Base-by-base conservation (phyloP, 2,888 invertebrate genomes). In the Stictocephala bisonia region DNA sequence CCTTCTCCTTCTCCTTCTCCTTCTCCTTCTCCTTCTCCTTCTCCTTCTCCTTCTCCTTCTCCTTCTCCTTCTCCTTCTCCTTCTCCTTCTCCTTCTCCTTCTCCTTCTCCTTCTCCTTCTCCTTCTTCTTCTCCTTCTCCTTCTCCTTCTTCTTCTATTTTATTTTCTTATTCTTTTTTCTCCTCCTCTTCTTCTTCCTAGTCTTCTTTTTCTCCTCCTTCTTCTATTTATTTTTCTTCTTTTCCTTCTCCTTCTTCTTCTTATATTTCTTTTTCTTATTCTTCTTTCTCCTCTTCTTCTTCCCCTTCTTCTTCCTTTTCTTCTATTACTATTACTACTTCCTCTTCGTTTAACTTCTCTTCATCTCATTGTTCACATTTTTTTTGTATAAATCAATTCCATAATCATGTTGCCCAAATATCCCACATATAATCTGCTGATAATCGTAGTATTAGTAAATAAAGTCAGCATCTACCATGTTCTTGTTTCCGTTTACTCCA, bases 71-170 rank as follows among this genome's bases (percentile, higher is more conserved):
- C 22, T 50, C 22, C 11, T 11, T 4, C 22, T 7, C 15, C 4
- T 20, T 3, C 4, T 18, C 22, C 22, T 50, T 50, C 3, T 18
- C 22, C 4, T 20, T 20, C 11, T 50, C 22, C 22, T 20, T 7
- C 3, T 15, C 3, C 22, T 50, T 50, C 3, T 50, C 22, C 11
- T 50, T 50, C 40, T 35, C 13, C 13, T 35, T 50, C 3, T 50
- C 22, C 22, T 50, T 50, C 22, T 50, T 20, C 11, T 50, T 18
- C 22, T 50, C 11, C 15, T 7, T 2, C 22, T 50, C 11, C 22
- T 50, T 50, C 22, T 50, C 15, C 20, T 53, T 35, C 27, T 69
- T n/a, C n/a, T 29, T 58, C 27, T 58, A 26, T 26, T 6, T 26
- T 24, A 20, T 58, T 9, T 3, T 58, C 2, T 3, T 9, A 24